Percentiles rank a stretch among this genome's conserved stretches.
Conservation (phyloP, 1,140 invertebrate species). For the Lepidotrigona ventralis region DNA sequence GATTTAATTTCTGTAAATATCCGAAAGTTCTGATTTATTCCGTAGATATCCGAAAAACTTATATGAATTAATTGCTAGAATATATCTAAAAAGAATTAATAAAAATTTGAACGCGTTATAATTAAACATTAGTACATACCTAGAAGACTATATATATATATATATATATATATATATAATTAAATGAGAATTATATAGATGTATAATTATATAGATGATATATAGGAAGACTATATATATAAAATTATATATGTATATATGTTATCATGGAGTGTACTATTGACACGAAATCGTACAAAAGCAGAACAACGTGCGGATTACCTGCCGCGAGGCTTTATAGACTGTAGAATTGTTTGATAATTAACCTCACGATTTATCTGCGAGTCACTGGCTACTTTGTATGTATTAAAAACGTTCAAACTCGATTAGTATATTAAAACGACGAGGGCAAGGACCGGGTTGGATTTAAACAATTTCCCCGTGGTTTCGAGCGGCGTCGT, state of each 20-base stretch:
- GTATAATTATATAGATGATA: no score
- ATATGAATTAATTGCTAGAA: neutral
- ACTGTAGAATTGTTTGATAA: neutral
- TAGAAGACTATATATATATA: neutral
- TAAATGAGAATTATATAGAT: no score
- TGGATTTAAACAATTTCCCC: constrained; percentile 14
- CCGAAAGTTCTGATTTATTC: neutral
- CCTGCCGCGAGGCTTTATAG: neutral
- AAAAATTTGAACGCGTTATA: neutral
- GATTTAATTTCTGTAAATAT: neutral
- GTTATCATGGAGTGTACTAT: neutral
- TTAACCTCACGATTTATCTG: neutral
- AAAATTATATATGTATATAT: neutral
- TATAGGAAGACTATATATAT: no score
- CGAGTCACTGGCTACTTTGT: neutral
- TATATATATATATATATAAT: no score
- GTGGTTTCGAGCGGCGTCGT: neutral
- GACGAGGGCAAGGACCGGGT: neutral
- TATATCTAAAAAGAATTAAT: neutral
- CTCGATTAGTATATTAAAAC: neutral
- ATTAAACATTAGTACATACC: neutral
- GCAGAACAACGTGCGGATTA: neutral
- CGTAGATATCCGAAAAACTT: neutral
- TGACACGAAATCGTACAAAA: neutral
- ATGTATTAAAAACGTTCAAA: neutral